Conservation (phyloP, 2,797 vertebrate genomes). For the Acrossocheilus fasciatus region DNA sequence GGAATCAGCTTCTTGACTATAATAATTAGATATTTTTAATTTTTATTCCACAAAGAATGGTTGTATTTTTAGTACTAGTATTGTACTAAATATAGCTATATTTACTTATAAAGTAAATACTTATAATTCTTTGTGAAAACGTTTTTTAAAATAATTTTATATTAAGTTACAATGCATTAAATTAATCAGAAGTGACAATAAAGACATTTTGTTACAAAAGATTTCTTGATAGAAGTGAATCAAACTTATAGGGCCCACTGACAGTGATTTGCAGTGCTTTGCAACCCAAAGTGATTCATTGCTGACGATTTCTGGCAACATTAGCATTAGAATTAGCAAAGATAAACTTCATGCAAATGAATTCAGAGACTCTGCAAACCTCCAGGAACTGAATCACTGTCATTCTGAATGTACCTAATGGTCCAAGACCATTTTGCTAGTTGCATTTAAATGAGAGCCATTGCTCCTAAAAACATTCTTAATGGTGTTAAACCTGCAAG, state of each 20-base stretch:
- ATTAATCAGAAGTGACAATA: background rate
- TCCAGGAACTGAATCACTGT: background rate
- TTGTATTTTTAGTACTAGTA: background rate
- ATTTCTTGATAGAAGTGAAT: background rate
- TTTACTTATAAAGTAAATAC: no score
- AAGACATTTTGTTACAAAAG: background rate
- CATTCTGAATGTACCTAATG: background rate
- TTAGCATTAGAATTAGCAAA: background rate
- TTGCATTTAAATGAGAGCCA: background rate
- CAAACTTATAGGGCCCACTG: background rate
- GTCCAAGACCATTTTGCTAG: background rate
- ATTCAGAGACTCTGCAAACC: background rate
- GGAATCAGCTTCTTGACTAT: background rate
- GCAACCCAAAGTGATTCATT: background rate
- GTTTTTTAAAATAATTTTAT: background rate
- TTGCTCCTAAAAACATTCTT: background rate
- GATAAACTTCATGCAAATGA: background rate
- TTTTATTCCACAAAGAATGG: background rate
- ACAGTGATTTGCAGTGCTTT: background rate
- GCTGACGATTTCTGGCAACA: background rate
- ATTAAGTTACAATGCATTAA: background rate
- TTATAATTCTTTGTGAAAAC: no score
- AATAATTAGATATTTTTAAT: background rate
- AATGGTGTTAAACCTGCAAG: background rate
- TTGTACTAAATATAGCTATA: background rate